Conservation (phyloP, 1,140 invertebrate species). For the Papilio xuthus region DNA sequence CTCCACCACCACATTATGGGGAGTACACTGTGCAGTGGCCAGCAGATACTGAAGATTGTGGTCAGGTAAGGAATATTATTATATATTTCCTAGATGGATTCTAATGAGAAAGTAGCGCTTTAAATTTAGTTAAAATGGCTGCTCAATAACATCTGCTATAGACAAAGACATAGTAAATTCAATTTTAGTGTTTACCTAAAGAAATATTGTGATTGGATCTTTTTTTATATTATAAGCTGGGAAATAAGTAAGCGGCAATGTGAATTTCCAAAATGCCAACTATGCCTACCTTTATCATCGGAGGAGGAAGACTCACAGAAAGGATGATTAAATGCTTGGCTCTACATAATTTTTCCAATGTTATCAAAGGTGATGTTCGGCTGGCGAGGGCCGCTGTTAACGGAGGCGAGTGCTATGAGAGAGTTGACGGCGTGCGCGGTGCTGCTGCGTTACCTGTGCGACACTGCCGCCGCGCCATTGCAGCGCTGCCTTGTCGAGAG, state of each 20-base stretch:
- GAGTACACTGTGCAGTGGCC: constrained; percentile 86
- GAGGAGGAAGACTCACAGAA: too few relatives aligned
- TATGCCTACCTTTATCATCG: too few relatives aligned
- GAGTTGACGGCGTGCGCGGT: constrained; percentile 85
- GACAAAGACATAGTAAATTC: too few relatives aligned
- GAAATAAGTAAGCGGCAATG: too few relatives aligned
- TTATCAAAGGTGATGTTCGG: constrained; percentile 80
- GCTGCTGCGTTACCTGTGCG: constrained; percentile 92
- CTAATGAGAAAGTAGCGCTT: not conserved
- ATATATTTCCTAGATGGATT: not conserved
- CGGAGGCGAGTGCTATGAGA: constrained; percentile 76
- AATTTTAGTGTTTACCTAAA: too few relatives aligned
- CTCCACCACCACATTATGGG: constrained; percentile 82
- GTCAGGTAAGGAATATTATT: constrained; percentile 83
- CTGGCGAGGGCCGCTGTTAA: constrained; percentile 91
- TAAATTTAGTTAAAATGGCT: too few relatives aligned
- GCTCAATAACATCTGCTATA: too few relatives aligned
- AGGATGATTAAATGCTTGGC: not conserved
- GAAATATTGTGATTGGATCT: too few relatives aligned
- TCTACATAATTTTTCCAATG: not conserved
- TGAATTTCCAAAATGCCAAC: too few relatives aligned
- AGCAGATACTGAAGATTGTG: constrained; percentile 92
- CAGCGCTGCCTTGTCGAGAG: constrained; percentile 93
- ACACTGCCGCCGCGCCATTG: constrained; percentile 91
- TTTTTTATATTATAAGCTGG: too few relatives aligned